Percentiles rank a stretch among this genome's conserved stretches.
Conservation (phyloP, 2,113 vertebrate genomes). For the Ariopsis seemanni region DNA sequence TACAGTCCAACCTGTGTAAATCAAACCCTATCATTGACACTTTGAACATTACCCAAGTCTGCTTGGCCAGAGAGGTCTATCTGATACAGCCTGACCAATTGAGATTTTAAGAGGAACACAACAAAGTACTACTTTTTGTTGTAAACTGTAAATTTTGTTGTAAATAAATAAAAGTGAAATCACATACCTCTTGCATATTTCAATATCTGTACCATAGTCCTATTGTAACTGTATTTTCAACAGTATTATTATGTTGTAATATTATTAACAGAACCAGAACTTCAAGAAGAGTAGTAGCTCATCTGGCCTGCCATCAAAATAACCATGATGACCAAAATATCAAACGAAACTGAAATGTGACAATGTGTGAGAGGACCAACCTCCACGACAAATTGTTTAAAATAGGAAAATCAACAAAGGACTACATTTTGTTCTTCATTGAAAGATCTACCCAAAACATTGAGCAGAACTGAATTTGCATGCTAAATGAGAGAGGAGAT, state of each 20-base stretch:
- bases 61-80: constrained; percentile 29
- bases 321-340: no score
- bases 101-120: constrained; percentile 12
- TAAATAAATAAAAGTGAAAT: background rate
- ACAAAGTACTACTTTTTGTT: background rate
- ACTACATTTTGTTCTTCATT: no score
- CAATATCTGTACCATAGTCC: background rate
- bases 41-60: constrained; percentile 38
- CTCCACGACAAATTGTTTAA: no score
- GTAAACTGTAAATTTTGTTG: background rate
- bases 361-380: no score
- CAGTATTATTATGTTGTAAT: background rate
- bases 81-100: constrained; percentile 15
- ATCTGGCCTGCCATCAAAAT: no score
- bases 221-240: background rate
- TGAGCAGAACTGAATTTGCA: no score
- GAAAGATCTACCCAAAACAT: no score
- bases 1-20: constrained; percentile 50
- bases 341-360: no score
- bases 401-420: no score
- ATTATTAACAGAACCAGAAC: background rate
- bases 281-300: no score
- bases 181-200: background rate
- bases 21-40: constrained; percentile 43
- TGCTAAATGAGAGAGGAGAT: no score